phyloP scores from a whole-genome alignment of 1,140 invertebrate genomes.

The Drosophila kanapiae region DNA sequence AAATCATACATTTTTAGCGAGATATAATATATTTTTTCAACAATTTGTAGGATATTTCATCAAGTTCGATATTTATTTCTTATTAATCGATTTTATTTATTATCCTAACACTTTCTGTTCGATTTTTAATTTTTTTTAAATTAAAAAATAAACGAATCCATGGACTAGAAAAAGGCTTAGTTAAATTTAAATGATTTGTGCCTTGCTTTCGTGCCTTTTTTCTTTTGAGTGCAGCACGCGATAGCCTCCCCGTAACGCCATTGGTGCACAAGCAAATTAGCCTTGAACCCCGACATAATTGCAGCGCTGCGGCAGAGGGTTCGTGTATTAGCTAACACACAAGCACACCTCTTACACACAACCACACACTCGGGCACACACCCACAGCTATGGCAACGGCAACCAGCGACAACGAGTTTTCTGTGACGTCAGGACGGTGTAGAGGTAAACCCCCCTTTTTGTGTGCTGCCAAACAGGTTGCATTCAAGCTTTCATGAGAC shows the following conservation, averaged over 20 bases:
- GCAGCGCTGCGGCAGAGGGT: conserved; percentile 61
- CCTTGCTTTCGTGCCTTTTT: background rate
- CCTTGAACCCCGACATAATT: conserved; percentile 81
- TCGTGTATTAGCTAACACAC: conserved; percentile 65
- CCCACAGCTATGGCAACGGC: conserved; percentile 8
- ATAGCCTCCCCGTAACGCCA: conserved; percentile 30
- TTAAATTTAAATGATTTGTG: background rate
- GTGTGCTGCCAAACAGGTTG: conserved; percentile 31
- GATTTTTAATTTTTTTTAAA: no score
- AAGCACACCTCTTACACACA: background rate
- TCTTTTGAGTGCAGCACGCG: conserved; percentile 11
- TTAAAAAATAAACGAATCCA: background rate
- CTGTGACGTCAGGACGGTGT: conserved; percentile 56
- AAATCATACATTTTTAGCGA: no score
- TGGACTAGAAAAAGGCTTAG: no score
- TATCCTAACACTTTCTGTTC: no score
- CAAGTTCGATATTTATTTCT: no score
- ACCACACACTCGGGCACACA: background rate
- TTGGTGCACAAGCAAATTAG: conserved; percentile 74
- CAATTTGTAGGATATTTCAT: no score
- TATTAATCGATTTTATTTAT: no score
- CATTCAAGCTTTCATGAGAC: conserved; percentile 15
- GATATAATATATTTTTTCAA: no score
- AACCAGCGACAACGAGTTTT: conserved; percentile 37
- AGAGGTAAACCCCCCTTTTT: conserved; percentile 4